Evolutionary conservation across 1,140 invertebrate species (phyloP).

Genomic region (Drosophila guanche): DNA sequence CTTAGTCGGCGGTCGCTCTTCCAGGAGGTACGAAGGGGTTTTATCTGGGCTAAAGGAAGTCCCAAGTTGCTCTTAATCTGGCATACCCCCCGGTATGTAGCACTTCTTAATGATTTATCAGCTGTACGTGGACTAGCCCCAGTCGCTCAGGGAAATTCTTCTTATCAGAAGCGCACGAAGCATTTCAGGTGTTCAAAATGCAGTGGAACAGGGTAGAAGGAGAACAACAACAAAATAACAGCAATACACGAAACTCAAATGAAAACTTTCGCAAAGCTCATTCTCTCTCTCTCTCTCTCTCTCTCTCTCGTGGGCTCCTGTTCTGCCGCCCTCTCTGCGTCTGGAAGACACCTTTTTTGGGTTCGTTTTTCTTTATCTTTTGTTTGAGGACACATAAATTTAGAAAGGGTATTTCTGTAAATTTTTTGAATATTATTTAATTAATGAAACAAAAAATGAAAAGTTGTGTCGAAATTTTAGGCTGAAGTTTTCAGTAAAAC

Average conservation of each 20-base stretch:
- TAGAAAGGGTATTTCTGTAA: too few relatives aligned
- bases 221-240: slow-evolving; percentile 6
- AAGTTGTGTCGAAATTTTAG: too few relatives aligned
- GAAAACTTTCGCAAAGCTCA: slow-evolving; percentile 20
- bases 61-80: slow-evolving; percentile 20
- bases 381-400: slow-evolving; percentile 33
- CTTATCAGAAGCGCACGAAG: slow-evolving; percentile 36
- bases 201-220: neutral
- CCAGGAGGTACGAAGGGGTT: too few relatives aligned
- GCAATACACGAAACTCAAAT: slow-evolving; percentile 8
- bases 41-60: neutral
- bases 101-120: slow-evolving; percentile 53
- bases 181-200: slow-evolving; percentile 11
- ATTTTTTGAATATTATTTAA: slow-evolving; percentile 25
- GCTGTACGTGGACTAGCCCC: slow-evolving; percentile 40
- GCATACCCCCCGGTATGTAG: neutral
- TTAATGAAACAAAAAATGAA: too few relatives aligned
- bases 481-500: too few relatives aligned
- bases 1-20: slow-evolving; percentile 20
- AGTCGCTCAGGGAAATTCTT: neutral
- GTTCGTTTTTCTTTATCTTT: slow-evolving; percentile 33
- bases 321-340: neutral
- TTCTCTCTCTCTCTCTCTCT: slow-evolving; percentile 18
- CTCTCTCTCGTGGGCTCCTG: slow-evolving; percentile 26
- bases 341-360: slow-evolving; percentile 18